Base-by-base conservation (phyloP, 2,797 vertebrate genomes). In the Manis crassicaudata region DNA sequence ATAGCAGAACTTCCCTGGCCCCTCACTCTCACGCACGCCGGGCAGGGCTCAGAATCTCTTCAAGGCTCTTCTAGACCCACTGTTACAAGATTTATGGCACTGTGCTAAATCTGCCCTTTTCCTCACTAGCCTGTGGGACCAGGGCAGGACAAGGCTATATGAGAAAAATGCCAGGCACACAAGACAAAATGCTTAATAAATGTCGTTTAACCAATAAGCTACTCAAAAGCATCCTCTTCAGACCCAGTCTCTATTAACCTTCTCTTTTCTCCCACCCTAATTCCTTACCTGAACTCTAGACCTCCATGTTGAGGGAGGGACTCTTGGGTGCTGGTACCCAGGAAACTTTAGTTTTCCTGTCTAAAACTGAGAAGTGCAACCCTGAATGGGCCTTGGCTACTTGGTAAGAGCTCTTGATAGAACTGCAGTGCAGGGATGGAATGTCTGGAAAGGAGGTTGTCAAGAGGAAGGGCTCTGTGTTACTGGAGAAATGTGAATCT, bases 351-450 rank as follows among this genome's bases (percentile, higher is more conserved):
- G 96, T 60, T 96, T 72, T 93, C 77, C 29, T 16, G 43, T 96
- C 93, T 95, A 77, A 68, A 97, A 96, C 84, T 80, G 82, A 89
- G 92, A 94, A 97, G 96, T 79, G 95, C 83, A 75, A 96, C 91
- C 97, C 85, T 65, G 43, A 97, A 92, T 81, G 94, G 89, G 80
- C 88, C 96, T 88, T 72, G 95, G 95, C 80, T 77, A 95, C 95
- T 96, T 97, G 96, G 95, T 82, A 95, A 97, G 96, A 97, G 96
- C 96, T 98, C 97, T 89, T 95, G 97, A 96, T 96, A 43, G 90
- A 98, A 98, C 80, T 97, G 97, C 97, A 98, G 96, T 98, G 96
- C 96, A 97, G 97, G 96, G 93, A 98, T 97, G 90, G 94, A 96
- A 96, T 43, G 29, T 87, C 98, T 94, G 95, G 91, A 97, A 97